Percentiles rank a stretch among this genome's conserved stretches.
Evolutionary conservation across 2,797 vertebrate genomes (phyloP).

Genomic region (Valencia hispanica): DNA sequence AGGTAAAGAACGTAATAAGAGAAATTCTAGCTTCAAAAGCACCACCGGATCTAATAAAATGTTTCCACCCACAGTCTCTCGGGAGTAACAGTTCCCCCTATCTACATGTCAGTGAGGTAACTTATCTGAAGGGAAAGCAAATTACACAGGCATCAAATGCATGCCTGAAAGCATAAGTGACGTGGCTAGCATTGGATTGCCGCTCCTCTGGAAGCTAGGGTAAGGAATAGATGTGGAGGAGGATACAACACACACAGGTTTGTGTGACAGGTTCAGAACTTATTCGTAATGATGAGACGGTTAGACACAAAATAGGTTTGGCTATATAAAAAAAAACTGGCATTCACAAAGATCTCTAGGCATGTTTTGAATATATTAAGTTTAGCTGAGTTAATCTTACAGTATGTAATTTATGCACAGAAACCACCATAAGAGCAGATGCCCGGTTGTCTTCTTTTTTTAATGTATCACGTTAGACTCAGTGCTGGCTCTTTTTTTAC

Average conservation of each 20-base stretch:
- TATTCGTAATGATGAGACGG: constrained; percentile 64
- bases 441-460: not conserved
- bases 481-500: not conserved
- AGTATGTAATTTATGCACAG: not conserved
- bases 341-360: constrained; percentile 36
- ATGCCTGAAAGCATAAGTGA: constrained; percentile 75
- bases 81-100: constrained; percentile 70
- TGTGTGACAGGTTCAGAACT: constrained; percentile 66
- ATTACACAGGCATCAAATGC: constrained; percentile 79
- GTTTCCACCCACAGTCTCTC: constrained; percentile 70
- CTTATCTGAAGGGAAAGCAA: constrained; percentile 77
- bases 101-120: constrained; percentile 77
- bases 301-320: constrained; percentile 61
- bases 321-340: constrained; percentile 30
- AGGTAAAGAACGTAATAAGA: constrained; percentile 41
- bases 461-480: constrained; percentile 23
- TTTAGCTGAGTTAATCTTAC: constrained; percentile 4
- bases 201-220: constrained; percentile 51
- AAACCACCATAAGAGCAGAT: not conserved
- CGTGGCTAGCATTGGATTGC: constrained; percentile 64
- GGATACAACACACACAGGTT: constrained; percentile 66
- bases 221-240: constrained; percentile 65
- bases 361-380: constrained; percentile 19
- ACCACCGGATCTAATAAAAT: constrained; percentile 73
- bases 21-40: constrained; percentile 61